Evolutionary conservation across 2,888 invertebrate species (phyloP).

Genomic region (Eristalis intricaria): DNA sequence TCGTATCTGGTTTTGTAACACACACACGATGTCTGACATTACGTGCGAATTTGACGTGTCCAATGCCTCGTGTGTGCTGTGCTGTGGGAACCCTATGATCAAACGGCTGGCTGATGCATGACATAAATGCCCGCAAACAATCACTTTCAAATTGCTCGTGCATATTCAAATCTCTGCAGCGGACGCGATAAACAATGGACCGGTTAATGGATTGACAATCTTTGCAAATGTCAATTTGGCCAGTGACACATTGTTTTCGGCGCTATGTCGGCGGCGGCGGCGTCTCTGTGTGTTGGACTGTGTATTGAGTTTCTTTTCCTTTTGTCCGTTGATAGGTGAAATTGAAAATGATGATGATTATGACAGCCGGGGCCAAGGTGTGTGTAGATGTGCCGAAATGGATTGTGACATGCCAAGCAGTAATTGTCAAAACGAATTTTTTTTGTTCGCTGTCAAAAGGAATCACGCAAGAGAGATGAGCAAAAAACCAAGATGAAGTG

Average conservation of each 20-base stretch:
- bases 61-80: background rate
- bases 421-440: background rate
- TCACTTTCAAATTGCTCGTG: background rate
- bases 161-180: background rate
- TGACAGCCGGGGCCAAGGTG: slow-evolving; percentile 1
- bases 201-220: background rate
- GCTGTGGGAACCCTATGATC: background rate
- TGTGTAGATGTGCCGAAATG: background rate
- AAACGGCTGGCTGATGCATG: slow-evolving; percentile 10
- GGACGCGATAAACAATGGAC: background rate
- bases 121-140: background rate
- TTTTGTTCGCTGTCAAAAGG: background rate
- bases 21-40: background rate
- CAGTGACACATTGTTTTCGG: background rate
- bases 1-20: slow-evolving; percentile 3
- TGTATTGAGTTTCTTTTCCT: background rate
- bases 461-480: background rate
- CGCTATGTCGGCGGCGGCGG: background rate
- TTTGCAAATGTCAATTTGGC: background rate
- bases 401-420: slow-evolving; percentile 17
- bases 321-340: background rate
- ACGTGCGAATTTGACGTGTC: slow-evolving; percentile 11
- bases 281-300: background rate
- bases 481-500: background rate
- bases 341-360: background rate